Evolutionary conservation across 2,888 invertebrate genomes (phyloP).

Genomic region (Hirtodrosophila confusa): DNA sequence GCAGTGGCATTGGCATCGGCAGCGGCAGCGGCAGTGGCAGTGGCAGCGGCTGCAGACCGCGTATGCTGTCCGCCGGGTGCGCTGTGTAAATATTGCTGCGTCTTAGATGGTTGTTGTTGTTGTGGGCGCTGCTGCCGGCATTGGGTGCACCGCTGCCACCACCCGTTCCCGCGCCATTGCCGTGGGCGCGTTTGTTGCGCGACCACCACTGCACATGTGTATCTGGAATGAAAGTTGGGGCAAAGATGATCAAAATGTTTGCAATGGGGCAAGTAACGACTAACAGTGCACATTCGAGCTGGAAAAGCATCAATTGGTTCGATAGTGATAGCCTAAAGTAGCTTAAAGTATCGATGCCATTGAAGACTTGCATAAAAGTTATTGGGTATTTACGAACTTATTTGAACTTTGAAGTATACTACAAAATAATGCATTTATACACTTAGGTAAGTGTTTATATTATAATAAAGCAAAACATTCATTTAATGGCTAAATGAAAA

Average conservation of each 20-base stretch:
- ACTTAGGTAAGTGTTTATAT: too few relatives aligned
- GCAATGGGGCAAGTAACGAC: slow-evolving; percentile 1
- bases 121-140: slow-evolving; percentile 58
- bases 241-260: slow-evolving; percentile 19
- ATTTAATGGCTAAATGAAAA: too few relatives aligned
- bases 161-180: slow-evolving; percentile 38
- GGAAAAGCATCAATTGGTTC: too few relatives aligned
- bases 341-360: too few relatives aligned
- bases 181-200: slow-evolving; percentile 82
- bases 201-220: slow-evolving; percentile 85
- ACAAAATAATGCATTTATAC: too few relatives aligned
- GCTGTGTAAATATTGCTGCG: slow-evolving; percentile 84
- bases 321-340: too few relatives aligned
- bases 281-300: too few relatives aligned
- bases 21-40: slow-evolving; percentile 57
- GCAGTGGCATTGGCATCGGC: slow-evolving; percentile 40
- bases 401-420: too few relatives aligned
- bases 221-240: slow-evolving; percentile 65
- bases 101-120: slow-evolving; percentile 83
- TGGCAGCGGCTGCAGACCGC: slow-evolving; percentile 79
- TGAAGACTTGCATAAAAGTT: too few relatives aligned
- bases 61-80: slow-evolving; percentile 84
- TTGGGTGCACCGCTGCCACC: slow-evolving; percentile 40
- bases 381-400: too few relatives aligned
- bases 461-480: too few relatives aligned